phyloP scores from a whole-genome alignment of 1,140 invertebrate genomes.

The Glomeris maerens region DNA sequence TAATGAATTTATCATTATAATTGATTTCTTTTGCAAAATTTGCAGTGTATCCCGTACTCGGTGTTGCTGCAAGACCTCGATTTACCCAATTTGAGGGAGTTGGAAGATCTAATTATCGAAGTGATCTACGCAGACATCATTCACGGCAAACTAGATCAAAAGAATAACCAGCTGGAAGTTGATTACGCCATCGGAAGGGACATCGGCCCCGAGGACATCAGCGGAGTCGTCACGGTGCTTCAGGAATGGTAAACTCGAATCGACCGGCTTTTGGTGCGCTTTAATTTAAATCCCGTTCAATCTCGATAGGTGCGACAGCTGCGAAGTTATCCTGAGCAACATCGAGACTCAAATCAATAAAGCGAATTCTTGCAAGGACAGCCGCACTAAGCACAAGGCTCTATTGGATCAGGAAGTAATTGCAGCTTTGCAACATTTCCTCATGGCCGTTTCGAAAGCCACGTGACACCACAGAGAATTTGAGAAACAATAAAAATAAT shows the following conservation, averaged over 20 bases:
- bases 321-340: conserved; percentile 69
- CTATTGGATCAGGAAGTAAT: conserved; percentile 74
- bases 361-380: conserved; percentile 73
- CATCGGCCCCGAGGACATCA: conserved; percentile 63
- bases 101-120: conserved; percentile 96
- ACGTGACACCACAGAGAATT: no score
- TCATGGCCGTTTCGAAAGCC: no score
- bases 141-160: conserved; percentile 89
- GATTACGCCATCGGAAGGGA: conserved; percentile 88
- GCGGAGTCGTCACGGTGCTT: conserved; percentile 59
- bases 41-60: conserved; percentile 70
- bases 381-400: conserved; percentile 60
- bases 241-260: conserved; percentile 48
- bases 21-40: conserved; percentile 8
- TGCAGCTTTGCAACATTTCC: no score
- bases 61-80: conserved; percentile 70
- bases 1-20: not conserved
- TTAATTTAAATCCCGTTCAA: not conserved
- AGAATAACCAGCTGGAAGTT: conserved; percentile 79
- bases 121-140: conserved; percentile 96
- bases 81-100: conserved; percentile 77
- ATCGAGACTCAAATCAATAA: conserved; percentile 77
- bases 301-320: conserved; percentile 54
- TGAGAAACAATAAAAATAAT: conserved; percentile 11
- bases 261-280: not conserved